Percentiles rank a stretch among this genome's conserved stretches.
These are phyloP conservation scores for Phaedon cochleariae DNA, from an alignment of 2,888 invertebrate genomes.

Conservation along the genomic window DNA sequence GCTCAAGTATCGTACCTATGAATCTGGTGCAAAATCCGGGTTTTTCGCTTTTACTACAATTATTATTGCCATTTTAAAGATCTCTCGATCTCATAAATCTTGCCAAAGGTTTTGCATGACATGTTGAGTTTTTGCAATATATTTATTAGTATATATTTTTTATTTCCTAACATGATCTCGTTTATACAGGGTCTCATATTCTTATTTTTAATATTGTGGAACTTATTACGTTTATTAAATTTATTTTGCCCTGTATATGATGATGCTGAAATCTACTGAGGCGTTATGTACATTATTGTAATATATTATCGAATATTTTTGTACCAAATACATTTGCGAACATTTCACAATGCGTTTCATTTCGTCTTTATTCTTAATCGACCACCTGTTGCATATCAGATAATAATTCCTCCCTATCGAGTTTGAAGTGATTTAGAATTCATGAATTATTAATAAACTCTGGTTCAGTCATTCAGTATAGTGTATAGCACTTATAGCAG, in stretches of 20 bases:
- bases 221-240: too few relatives aligned
- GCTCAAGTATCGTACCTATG: too few relatives aligned
- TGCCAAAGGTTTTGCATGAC: neutral
- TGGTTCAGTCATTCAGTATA: too few relatives aligned
- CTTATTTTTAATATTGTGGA: too few relatives aligned
- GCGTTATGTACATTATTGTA: neutral
- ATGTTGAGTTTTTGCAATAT: neutral
- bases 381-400: neutral
- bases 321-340: neutral
- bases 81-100: neutral
- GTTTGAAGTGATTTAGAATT: too few relatives aligned
- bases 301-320: neutral
- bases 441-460: too few relatives aligned
- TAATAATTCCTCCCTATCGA: constrained; percentile 21
- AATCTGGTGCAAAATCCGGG: too few relatives aligned
- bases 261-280: neutral
- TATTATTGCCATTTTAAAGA: too few relatives aligned
- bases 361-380: neutral
- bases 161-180: too few relatives aligned
- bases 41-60: too few relatives aligned
- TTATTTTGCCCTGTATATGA: neutral
- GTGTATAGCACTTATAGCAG: too few relatives aligned
- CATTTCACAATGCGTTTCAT: neutral
- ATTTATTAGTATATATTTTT: neutral
- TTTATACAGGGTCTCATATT: too few relatives aligned